phyloP scores from a whole-genome alignment of 35 echinoderm and acorn worm species.

The Lytechinus pictus region DNA sequence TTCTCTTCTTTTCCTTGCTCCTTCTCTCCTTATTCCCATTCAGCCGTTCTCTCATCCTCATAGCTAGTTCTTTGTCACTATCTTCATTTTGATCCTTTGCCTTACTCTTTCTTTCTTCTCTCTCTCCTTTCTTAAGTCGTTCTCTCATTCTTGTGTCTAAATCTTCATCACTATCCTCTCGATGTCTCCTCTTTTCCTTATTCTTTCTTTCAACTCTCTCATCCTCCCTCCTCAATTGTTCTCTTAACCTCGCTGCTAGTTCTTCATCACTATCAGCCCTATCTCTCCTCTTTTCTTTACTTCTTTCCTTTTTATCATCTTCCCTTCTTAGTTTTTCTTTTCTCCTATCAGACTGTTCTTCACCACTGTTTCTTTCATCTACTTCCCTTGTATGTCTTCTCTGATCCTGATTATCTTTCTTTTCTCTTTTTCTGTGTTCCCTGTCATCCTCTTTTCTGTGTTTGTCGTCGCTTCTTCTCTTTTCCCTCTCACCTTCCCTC shows the following conservation, averaged over 20 bases:
- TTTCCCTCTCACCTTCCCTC: neutral
- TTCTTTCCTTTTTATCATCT: conserved; percentile 12
- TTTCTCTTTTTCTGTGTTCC: neutral
- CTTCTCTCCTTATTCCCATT: too few relatives aligned
- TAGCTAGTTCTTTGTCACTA: too few relatives aligned
- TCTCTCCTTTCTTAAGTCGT: neutral
- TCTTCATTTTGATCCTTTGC: too few relatives aligned
- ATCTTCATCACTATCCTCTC: neutral
- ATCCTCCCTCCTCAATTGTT: neutral
- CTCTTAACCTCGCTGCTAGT: neutral
- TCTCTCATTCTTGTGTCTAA: neutral
- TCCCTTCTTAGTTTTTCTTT: neutral
- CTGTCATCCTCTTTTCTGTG: neutral
- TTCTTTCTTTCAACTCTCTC: neutral
- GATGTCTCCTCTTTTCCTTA: too few relatives aligned
- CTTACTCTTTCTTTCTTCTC: too few relatives aligned
- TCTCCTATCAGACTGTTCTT: too few relatives aligned
- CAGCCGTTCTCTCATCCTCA: too few relatives aligned
- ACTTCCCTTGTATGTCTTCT: neutral
- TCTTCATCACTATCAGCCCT: neutral
- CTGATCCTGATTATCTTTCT: neutral
- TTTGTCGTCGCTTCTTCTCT: neutral
- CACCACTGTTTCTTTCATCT: neutral
- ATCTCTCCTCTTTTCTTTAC: neutral
- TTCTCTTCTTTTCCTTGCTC: neutral